These are phyloP conservation scores for Tetragonisca angustula DNA, from an alignment of 2,888 invertebrate species.

Conservation along the genomic window DNA sequence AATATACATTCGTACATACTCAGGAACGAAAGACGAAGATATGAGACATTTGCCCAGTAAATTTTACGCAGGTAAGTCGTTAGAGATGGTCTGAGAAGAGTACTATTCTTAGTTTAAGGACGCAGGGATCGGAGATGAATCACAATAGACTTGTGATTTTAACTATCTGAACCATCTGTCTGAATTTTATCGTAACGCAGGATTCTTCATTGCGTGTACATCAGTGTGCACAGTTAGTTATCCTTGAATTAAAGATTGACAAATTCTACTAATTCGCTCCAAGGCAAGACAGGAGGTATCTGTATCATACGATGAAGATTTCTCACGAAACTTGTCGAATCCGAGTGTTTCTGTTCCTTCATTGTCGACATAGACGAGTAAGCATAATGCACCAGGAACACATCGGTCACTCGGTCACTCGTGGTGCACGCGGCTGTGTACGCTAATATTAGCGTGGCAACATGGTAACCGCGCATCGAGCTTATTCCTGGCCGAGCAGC, in stretches of 20 bases:
- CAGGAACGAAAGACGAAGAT: neutral
- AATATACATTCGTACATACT: too few relatives aligned
- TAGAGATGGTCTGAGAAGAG: neutral
- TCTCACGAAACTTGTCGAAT: neutral
- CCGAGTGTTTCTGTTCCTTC: slow-evolving; percentile 16
- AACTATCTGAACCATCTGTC: neutral
- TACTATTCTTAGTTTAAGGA: slow-evolving; percentile 49
- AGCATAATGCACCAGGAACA: slow-evolving; percentile 63
- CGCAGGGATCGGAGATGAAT: slow-evolving; percentile 12
- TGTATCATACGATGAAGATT: too few relatives aligned
- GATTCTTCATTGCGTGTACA: neutral
- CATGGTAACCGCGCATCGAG: slow-evolving; percentile 80
- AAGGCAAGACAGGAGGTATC: neutral
- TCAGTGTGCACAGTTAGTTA: neutral
- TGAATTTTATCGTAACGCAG: neutral
- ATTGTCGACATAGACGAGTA: slow-evolving; percentile 39
- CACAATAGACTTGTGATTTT: neutral
- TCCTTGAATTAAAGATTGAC: neutral
- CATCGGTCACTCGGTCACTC: slow-evolving; percentile 72
- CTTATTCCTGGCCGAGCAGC: slow-evolving; percentile 81
- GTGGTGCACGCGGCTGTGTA: slow-evolving; percentile 71
- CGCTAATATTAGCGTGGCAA: slow-evolving; percentile 83
- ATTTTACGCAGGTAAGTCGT: slow-evolving; percentile 24
- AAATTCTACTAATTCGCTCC: neutral
- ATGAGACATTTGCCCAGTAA: neutral